Base-by-base conservation (phyloP, 1,140 invertebrate species). In the Apis florea region DNA sequence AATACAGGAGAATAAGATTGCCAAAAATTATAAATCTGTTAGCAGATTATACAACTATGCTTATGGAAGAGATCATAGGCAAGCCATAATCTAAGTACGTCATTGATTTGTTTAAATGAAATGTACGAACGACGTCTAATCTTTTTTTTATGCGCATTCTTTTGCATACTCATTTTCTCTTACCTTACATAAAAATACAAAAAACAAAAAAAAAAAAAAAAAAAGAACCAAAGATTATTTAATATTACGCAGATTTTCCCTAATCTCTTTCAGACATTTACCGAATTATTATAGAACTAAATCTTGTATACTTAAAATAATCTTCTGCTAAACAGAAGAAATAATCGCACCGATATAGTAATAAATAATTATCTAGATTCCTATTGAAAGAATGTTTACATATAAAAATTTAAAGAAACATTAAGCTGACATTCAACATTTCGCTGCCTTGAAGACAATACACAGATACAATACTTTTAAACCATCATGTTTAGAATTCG, bases 41-140 rank as follows among this genome's bases (percentile, higher is more conserved):
- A 84, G 78, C 70, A 81, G 78, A 87, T 88, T 87, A 87, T 82
- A 88, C 74, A 87, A 88, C 79, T 87, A 87, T 84, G 79, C 85
- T 87, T 84, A 75, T 84, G 66, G 71, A 81, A 81, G 85, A 84
- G 75, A 87, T 82, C 75, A 88, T 86, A 87, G 78, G 82, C 85
- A 88, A 88, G 83, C 85, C 83, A 88, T 88, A 82, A 87, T 88
- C 83, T 88, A 88, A 88, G 85, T 88, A 88, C 85, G 83, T 88
- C 71, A 82, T 74, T 71, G 61, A 70, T 77, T 78, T 53, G 26
- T 74, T 85, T 86, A 73, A 86, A 83, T 69, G 68, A 85, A 26
- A 79, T 77, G 80, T 82, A 73, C 70, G 49, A 70, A 80, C 81
- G 68, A 83, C 59, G 74, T 83, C 66, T 19, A 54, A 58, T 72